Conservation (phyloP, 2,888 invertebrate genomes). For the Caradrina kadenii region DNA sequence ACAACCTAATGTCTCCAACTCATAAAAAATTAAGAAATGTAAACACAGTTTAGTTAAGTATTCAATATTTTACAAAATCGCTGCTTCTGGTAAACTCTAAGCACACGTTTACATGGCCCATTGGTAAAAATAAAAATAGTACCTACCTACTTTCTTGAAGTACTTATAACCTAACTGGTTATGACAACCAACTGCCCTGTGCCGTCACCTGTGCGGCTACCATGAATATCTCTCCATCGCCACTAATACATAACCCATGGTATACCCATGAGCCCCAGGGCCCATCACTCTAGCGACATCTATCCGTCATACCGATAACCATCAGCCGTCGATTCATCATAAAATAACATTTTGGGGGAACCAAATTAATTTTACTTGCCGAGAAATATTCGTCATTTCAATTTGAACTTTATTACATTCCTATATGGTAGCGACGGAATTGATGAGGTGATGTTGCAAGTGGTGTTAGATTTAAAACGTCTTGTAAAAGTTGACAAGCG, state of each 20-base stretch:
- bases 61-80: no score
- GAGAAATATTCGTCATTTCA: background rate
- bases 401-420: background rate
- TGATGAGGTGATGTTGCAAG: background rate
- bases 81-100: no score
- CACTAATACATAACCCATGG: constrained; percentile 46
- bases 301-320: constrained; percentile 72
- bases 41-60: no score
- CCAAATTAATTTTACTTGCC: constrained; percentile 22
- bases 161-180: background rate
- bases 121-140: background rate
- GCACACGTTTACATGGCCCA: background rate
- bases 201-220: constrained; percentile 47
- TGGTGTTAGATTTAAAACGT: constrained; percentile 13
- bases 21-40: no score
- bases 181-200: constrained; percentile 46
- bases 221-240: constrained; percentile 58
- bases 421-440: background rate
- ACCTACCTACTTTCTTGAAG: no score
- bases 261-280: constrained; percentile 15
- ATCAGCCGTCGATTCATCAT: constrained; percentile 68
- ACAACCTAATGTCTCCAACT: no score
- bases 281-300: constrained; percentile 66
- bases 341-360: constrained; percentile 56
- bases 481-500: constrained; percentile 46